Evolutionary conservation across 1,140 invertebrate genomes (phyloP).

Genomic region (Gyrodactylus salaris): DNA sequence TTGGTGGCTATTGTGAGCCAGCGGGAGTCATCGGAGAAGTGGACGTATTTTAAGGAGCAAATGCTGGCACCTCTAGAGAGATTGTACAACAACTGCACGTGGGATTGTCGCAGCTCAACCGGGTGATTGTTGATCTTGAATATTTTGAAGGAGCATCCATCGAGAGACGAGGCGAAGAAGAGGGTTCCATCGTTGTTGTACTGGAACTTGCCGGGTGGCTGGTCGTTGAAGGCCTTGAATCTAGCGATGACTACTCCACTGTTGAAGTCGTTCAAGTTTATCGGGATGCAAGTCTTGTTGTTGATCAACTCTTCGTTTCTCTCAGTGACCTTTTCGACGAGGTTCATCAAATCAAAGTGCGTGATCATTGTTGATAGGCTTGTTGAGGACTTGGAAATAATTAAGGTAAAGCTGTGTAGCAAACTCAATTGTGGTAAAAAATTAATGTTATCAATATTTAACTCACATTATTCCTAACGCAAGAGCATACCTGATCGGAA

Average conservation of each 20-base stretch:
- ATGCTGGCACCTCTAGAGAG: not conserved
- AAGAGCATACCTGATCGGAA: no score
- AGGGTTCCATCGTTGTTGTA: not conserved
- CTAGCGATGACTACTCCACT: not conserved
- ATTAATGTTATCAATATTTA: no score
- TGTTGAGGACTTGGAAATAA: no score
- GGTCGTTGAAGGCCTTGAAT: not conserved
- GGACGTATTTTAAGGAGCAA: not conserved
- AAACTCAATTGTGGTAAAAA: no score
- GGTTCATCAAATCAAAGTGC: no score
- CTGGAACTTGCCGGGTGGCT: not conserved
- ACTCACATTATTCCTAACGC: no score
- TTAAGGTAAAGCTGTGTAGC: no score
- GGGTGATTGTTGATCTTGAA: not conserved
- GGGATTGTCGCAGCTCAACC: not conserved
- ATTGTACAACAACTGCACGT: not conserved
- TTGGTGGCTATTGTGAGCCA: not conserved
- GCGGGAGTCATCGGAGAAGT: not conserved
- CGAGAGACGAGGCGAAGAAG: not conserved
- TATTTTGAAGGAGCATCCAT: not conserved
- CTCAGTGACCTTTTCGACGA: no score
- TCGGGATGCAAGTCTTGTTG: no score
- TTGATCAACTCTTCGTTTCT: no score
- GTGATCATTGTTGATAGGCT: no score
- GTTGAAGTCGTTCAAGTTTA: not conserved